These are phyloP conservation scores for Xenopus tropicalis DNA, from an alignment of 2,113 vertebrate species.

Conservation along the genomic window DNA sequence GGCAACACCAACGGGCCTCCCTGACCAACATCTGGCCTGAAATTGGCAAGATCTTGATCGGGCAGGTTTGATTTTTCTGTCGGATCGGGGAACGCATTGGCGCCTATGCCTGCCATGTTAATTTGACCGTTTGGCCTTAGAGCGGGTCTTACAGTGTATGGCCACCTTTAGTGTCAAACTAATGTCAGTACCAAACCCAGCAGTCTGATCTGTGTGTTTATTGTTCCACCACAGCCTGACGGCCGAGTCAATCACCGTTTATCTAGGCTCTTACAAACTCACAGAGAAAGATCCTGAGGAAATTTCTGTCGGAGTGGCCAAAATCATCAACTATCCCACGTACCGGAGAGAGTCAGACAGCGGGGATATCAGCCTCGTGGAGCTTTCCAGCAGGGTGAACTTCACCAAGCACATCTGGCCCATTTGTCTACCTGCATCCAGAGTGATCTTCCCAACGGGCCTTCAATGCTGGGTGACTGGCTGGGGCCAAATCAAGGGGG, in stretches of 20 bases:
- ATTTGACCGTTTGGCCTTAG: too few species aligned
- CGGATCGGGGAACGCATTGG: too few species aligned
- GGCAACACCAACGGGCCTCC: too few species aligned
- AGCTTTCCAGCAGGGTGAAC: constrained; percentile 47
- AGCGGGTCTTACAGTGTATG: too few species aligned
- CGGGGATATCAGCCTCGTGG: constrained; percentile 63
- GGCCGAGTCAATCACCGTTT: not conserved
- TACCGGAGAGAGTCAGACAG: constrained; percentile 29
- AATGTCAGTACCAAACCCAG: too few species aligned
- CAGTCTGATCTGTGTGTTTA: too few species aligned
- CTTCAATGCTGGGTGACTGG: constrained; percentile 62
- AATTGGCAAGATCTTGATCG: too few species aligned
- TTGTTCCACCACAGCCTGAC: too few species aligned
- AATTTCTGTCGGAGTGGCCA: not conserved
- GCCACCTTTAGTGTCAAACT: too few species aligned
- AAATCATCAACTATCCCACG: constrained; percentile 50
- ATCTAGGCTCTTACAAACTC: constrained; percentile 5
- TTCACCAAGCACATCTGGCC: constrained; percentile 59
- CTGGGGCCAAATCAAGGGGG: constrained; percentile 52
- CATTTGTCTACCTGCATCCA: constrained; percentile 56
- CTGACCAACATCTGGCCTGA: too few species aligned
- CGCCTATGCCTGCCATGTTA: too few species aligned
- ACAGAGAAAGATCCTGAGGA: not conserved
- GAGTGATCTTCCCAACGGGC: constrained; percentile 51
- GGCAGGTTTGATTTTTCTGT: too few species aligned